These are phyloP conservation scores for Parnassius smintheus DNA, from an alignment of 2,888 invertebrate species.

Conservation along the genomic window DNA sequence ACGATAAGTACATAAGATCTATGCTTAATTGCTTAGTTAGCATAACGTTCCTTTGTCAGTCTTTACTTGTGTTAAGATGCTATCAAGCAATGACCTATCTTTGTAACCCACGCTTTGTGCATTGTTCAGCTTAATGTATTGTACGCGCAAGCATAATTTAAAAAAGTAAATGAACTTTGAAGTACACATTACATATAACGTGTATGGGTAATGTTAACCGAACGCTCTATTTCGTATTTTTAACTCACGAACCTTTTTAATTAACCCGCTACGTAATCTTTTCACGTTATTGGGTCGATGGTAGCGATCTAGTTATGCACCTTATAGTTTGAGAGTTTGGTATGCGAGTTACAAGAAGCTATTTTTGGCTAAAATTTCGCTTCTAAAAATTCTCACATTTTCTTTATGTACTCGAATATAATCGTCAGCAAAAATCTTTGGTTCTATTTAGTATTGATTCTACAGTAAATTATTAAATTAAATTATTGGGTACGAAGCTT, in stretches of 20 bases:
- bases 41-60: slow-evolving; percentile 12
- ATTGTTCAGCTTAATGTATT: slow-evolving; percentile 16
- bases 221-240: slow-evolving; percentile 33
- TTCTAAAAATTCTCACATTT: too few relatives aligned
- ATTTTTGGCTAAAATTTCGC: neutral
- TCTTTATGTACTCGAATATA: too few relatives aligned
- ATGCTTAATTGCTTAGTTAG: neutral
- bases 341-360: slow-evolving; percentile 21
- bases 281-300: slow-evolving; percentile 64
- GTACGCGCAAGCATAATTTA: slow-evolving; percentile 5
- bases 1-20: neutral
- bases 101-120: slow-evolving; percentile 7
- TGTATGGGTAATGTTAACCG: slow-evolving; percentile 12
- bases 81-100: slow-evolving; percentile 22
- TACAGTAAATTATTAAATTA: too few relatives aligned
- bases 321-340: slow-evolving; percentile 55
- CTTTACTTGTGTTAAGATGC: slow-evolving; percentile 6
- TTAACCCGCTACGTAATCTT: slow-evolving; percentile 57
- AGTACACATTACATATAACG: slow-evolving; percentile 7
- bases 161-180: slow-evolving; percentile 13
- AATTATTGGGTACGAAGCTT: too few relatives aligned
- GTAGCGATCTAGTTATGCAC: slow-evolving; percentile 58
- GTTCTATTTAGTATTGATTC: too few relatives aligned
- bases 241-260: slow-evolving; percentile 46
- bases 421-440: too few relatives aligned